Base-by-base conservation (phyloP, 2,888 invertebrate species). In the Drosophila conformis region DNA sequence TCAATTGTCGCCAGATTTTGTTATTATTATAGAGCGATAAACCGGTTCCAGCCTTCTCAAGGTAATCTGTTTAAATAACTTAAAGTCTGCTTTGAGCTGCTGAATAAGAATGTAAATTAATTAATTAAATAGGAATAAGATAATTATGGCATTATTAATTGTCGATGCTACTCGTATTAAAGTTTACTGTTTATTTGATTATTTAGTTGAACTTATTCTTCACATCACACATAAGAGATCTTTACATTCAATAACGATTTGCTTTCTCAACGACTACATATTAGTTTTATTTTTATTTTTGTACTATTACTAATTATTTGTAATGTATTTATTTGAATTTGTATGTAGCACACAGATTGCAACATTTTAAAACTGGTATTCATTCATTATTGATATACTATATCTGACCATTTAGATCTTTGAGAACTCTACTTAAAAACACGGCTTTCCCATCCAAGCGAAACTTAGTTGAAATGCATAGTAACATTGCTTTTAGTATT, bases 241-340 rank as follows among this genome's bases (percentile, higher is more conserved):
- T 27, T 71, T 57, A 38, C 52, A 56, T 69, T 56, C n/a, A 58
- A 69, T 59, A 65, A 66, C 59, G 46, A 74, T 48, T 69, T 46
- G 48, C 42, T 58, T 60, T 49, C 76, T 69, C 78, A 82, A 80
- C 85, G 73, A 76, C 78, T 85, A 89, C 78, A 75, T 61, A 40
- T 40, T 33, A 15, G 18, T 74, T 73, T 71, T 56, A 18, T 25
- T 0, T 46, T 15, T 25, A 25, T 13, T 18, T 27, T 27, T 51
- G 61, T 84, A 78, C 66, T 63, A 68, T 56, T 61, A 69, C 66
- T 87, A 71, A 74, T 70, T 64, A 56, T 57, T 60, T 52, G 58
- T 81, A 65, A 33, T 66, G 78, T 71, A 61, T 76, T 65, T 62
- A 59, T 76, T 65, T 78, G 66, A 65, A 61, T 69, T 72, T 61